phyloP scores from a whole-genome alignment of 2,113 vertebrate species.

The Clarias macrocephalus region DNA sequence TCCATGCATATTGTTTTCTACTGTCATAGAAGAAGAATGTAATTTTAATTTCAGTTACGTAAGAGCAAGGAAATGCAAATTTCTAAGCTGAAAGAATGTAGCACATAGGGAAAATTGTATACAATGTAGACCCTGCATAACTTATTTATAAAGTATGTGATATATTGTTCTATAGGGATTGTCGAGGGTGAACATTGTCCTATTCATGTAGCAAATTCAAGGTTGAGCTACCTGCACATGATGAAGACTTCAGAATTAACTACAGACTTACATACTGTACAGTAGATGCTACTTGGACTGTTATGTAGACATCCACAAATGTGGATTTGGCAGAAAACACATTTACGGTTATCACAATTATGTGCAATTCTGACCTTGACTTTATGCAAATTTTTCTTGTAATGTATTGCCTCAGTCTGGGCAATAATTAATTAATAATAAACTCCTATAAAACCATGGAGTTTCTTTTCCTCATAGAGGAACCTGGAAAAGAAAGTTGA shows the following conservation, averaged over 20 bases:
- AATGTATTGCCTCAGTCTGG: neutral
- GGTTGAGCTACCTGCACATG: neutral
- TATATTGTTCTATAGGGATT: neutral
- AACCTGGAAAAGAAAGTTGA: neutral
- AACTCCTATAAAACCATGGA: neutral
- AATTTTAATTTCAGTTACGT: constrained; percentile 41
- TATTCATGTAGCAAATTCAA: constrained; percentile 3
- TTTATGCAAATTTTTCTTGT: neutral
- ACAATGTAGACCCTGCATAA: neutral
- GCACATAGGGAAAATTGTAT: neutral
- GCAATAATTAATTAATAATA: neutral
- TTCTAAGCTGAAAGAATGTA: constrained; percentile 8
- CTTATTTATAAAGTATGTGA: constrained; percentile 12
- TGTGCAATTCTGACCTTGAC: neutral
- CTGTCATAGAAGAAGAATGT: constrained; percentile 33
- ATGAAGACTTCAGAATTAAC: neutral
- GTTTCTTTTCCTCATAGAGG: neutral
- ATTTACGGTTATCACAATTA: neutral
- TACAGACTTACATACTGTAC: neutral
- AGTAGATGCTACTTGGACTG: neutral
- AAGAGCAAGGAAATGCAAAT: constrained; percentile 28
- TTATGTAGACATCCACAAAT: neutral
- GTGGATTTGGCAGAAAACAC: no score
- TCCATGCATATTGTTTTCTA: constrained; percentile 33
- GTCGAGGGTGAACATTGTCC: constrained; percentile 9